Base-by-base conservation (phyloP, 1,140 invertebrate species). In the Lepidurus apus region DNA sequence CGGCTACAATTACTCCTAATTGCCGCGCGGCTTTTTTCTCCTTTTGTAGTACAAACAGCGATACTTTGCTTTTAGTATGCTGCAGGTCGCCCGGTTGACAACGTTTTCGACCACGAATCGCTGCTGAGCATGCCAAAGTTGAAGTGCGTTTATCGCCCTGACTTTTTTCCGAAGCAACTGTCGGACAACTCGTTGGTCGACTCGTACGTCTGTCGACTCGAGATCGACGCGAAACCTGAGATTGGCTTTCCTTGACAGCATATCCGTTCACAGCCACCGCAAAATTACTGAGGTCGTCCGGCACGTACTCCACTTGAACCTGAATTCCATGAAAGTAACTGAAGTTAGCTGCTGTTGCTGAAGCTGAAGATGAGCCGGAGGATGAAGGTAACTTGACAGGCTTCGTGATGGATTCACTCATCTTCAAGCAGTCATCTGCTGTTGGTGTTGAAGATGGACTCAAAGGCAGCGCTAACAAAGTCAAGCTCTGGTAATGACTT, bases 1-100 rank as follows among this genome's bases (percentile, higher is more conserved):
- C 90, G 8, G 89, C 89, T 83, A 91, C 88, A 78, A 91, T 91
- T 10, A 91, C 89, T 1, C 89, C 89, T 17, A 91, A 85, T 81
- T 90, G 90, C 73, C 88, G 84, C 1, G 89, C 90, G 8, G 90
- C 90, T 83, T 91, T 88, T 80, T 89, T 89, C 80, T 90, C 89
- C 79, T 89, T 89, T 34, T 84, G 84, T 24, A 74, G 75, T 7
- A 75, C 75, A 24, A 89, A 81, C 73, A 82, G 81, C 5, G 81
- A 75, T 1, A 21, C 74, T 44, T 42, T 26, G 21, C 44, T 73
- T 75, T 75, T 73, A 26, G 34, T 73, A 43, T 78, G 47, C 47
- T 73, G 53, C 42, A 77, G 43, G 34, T 45, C 11, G 24, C 11
- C 24, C 43, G 75, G 24, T 47, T 10, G 24, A 45, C 24, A 24